Evolutionary conservation across 2,888 invertebrate species (phyloP).

Genomic region (Xestia rhomboidea): DNA sequence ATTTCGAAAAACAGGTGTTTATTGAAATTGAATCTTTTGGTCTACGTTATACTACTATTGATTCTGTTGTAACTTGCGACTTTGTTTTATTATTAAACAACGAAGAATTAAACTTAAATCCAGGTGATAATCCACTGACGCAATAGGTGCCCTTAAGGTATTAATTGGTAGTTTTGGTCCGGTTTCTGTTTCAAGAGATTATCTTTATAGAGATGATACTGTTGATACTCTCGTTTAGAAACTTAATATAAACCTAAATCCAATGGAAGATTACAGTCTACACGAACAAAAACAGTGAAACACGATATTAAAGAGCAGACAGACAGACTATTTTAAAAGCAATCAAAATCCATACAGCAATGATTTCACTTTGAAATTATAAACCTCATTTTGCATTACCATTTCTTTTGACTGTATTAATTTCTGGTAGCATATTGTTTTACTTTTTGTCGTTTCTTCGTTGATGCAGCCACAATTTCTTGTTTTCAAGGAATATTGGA

Average conservation of each 20-base stretch:
- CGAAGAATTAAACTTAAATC: neutral
- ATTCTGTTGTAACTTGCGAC: neutral
- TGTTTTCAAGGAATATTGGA: conserved; percentile 66
- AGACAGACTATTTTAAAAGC: conserved; percentile 50
- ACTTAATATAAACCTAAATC: conserved; percentile 1
- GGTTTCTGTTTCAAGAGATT: neutral
- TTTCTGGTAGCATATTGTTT: conserved; percentile 29
- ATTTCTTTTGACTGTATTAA: conserved; percentile 54
- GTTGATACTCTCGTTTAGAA: neutral
- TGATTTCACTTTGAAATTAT: conserved; percentile 56
- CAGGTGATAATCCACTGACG: neutral
- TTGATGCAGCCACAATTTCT: conserved; percentile 41
- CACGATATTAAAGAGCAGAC: conserved; percentile 9
- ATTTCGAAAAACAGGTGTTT: conserved; percentile 49
- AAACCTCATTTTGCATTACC: conserved; percentile 54
- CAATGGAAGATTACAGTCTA: conserved; percentile 10
- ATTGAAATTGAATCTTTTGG: conserved; percentile 14
- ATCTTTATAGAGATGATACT: neutral
- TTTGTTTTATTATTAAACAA: conserved; percentile 1
- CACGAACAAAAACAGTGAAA: conserved; percentile 24
- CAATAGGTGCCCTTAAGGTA: neutral
- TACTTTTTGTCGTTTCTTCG: conserved; percentile 40
- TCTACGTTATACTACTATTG: neutral
- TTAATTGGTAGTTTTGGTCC: neutral
- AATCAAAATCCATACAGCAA: conserved; percentile 51